Evolutionary conservation across 2,888 invertebrate genomes (phyloP).

Genomic region (Scelioninae gen. 2): DNA sequence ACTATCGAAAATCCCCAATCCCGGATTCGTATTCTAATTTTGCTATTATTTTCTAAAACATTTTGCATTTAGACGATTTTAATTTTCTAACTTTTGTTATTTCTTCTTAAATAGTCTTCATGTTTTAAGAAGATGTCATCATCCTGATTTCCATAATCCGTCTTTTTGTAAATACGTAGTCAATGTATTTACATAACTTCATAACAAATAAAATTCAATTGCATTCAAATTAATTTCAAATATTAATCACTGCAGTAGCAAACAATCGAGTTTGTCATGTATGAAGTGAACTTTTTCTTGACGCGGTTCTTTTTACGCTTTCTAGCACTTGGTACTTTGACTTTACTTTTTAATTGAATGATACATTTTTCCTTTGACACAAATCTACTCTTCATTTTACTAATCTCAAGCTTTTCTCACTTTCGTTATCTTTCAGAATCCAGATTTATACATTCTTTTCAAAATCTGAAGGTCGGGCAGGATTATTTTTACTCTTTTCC

Average conservation of each 20-base stretch:
- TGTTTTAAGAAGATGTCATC: constrained; percentile 1
- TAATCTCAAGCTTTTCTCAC: background rate
- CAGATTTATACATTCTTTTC: constrained; percentile 2
- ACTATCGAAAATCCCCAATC: too few species aligned
- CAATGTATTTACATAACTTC: too few species aligned
- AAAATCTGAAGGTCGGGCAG: background rate
- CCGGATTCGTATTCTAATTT: constrained; percentile 24
- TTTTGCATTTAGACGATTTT: constrained; percentile 19
- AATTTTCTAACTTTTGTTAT: background rate
- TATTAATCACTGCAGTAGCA: background rate
- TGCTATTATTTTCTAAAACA: constrained; percentile 12
- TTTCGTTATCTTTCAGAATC: background rate
- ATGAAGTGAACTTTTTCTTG: constrained; percentile 16
- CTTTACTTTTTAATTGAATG: constrained; percentile 30
- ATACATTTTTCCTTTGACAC: constrained; percentile 20
- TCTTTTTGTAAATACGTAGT: constrained; percentile 5
- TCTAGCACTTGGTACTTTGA: constrained; percentile 6
- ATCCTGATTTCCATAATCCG: background rate
- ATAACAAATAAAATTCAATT: constrained; percentile 12
- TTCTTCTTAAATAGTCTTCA: background rate
- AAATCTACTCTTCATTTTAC: constrained; percentile 2
- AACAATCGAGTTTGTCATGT: constrained; percentile 14
- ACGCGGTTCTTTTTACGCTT: constrained; percentile 7
- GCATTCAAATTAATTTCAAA: constrained; percentile 12
- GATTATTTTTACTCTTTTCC: background rate